These are phyloP conservation scores for Alectura lathami DNA, from an alignment of 2,113 vertebrate species.

Conservation along the genomic window DNA sequence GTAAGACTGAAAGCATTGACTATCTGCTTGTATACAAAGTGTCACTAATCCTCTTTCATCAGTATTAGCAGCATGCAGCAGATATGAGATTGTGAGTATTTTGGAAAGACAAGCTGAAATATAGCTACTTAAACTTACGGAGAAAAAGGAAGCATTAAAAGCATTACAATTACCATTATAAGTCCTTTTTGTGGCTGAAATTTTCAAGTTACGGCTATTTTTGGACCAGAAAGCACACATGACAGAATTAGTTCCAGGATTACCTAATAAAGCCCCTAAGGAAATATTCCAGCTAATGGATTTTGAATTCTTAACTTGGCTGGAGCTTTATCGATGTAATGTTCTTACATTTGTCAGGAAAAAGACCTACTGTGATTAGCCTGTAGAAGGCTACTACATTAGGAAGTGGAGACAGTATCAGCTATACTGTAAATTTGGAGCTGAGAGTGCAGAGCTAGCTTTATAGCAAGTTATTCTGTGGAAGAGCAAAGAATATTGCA, in stretches of 20 bases:
- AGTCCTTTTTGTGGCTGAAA: neutral
- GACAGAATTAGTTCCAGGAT: constrained; percentile 49
- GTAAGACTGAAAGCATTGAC: neutral
- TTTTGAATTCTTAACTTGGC: constrained; percentile 57
- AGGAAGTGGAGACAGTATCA: neutral
- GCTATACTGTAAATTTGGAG: neutral
- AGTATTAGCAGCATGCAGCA: neutral
- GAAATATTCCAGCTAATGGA: constrained; percentile 59
- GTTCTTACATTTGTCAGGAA: constrained; percentile 28
- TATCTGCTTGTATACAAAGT: neutral
- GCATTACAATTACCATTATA: neutral
- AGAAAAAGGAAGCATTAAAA: neutral
- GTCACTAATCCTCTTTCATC: neutral
- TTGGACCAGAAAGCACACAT: constrained; percentile 6
- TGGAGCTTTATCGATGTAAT: constrained; percentile 25
- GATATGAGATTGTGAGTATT: neutral
- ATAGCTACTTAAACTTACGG: neutral
- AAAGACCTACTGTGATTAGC: neutral
- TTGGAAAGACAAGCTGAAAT: neutral
- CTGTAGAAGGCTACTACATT: neutral
- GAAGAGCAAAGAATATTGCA: neutral
- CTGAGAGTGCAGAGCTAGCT: neutral
- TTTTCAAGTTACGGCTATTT: constrained; percentile 27
- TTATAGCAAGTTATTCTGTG: neutral
- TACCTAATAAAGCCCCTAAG: constrained; percentile 42